Conservation (phyloP, 2,888 invertebrate species). For the Thera obeliscata region DNA sequence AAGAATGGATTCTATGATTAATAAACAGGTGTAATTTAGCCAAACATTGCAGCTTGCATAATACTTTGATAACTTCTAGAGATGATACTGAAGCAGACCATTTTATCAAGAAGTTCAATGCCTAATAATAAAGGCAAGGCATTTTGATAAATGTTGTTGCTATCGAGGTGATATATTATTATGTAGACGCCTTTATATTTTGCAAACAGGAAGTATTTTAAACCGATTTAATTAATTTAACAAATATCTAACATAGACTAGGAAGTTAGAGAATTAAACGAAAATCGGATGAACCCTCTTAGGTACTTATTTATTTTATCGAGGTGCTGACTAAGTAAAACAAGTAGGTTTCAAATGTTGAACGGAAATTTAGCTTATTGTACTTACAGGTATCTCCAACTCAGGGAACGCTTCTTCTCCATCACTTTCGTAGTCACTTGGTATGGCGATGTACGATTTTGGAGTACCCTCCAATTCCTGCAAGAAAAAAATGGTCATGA, state of each 20-base stretch:
- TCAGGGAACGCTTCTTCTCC: conserved; percentile 79
- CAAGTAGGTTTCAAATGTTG: not conserved
- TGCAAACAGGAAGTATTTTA: too few species aligned
- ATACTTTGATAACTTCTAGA: conserved; percentile 8
- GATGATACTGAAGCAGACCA: not conserved
- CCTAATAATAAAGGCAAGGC: not conserved
- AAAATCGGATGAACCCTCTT: too few species aligned
- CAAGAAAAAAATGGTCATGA: conserved; percentile 26
- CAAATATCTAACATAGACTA: too few species aligned
- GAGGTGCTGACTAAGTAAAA: not conserved
- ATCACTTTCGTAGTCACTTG: conserved; percentile 79
- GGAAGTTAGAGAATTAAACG: too few species aligned
- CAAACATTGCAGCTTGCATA: conserved; percentile 5
- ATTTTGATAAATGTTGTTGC: not conserved
- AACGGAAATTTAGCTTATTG: conserved; percentile 54
- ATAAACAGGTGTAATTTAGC: not conserved
- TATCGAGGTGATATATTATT: not conserved
- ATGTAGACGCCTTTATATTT: too few species aligned
- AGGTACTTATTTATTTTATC: too few species aligned
- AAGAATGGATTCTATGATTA: not conserved
- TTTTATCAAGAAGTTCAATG: conserved; percentile 15
- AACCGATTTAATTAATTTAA: too few species aligned
- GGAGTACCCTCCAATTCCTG: conserved; percentile 71
- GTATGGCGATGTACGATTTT: conserved; percentile 60
- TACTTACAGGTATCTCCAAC: conserved; percentile 76